phyloP scores from a whole-genome alignment of 2,113 vertebrate genomes.

The Stigmatopora nigra region DNA sequence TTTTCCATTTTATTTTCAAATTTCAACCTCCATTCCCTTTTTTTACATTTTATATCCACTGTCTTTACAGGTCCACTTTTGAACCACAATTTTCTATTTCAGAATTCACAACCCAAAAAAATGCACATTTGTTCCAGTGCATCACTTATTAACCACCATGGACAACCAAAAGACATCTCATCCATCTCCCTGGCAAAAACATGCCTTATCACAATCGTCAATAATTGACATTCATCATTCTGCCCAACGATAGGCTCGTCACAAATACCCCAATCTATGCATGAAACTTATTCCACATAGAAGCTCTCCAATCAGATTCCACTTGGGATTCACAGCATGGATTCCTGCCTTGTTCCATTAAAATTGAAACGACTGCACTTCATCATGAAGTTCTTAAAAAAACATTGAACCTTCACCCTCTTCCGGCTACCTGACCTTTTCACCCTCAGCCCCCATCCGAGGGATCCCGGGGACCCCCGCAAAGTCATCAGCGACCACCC shows the following conservation, averaged over 20 bases:
- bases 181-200: too few relatives aligned
- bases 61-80: not conserved
- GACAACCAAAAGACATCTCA: too few relatives aligned
- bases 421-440: constrained; percentile 39
- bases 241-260: not conserved
- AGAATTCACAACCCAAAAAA: not conserved
- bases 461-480: constrained; percentile 4
- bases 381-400: constrained; percentile 9
- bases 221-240: not conserved
- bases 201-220: too few relatives aligned
- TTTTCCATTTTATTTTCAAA: not conserved
- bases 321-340: not conserved
- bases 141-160: not conserved
- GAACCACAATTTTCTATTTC: not conserved
- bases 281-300: too few relatives aligned
- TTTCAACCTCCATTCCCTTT: not conserved
- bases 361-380: constrained; percentile 11
- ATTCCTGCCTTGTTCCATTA: not conserved
- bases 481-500: constrained; percentile 71
- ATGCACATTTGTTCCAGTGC: not conserved
- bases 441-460: constrained; percentile 10
- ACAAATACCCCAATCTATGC: not conserved
- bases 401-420: not conserved
- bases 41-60: not conserved
- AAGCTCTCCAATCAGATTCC: not conserved